phyloP scores from a whole-genome alignment of 2,888 invertebrate genomes.

The Parnassius apollo region DNA sequence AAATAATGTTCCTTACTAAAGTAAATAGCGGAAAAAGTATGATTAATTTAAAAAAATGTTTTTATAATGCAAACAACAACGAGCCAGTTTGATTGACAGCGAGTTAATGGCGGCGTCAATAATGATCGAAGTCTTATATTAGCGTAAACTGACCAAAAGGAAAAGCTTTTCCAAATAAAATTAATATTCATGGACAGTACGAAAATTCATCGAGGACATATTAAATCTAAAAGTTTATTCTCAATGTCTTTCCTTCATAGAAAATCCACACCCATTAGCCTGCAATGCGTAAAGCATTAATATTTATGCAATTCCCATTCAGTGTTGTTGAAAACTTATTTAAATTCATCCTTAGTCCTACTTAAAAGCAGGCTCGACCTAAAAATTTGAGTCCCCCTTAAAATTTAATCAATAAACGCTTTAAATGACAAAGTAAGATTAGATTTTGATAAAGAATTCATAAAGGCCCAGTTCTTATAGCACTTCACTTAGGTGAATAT shows the following conservation, averaged over 20 bases:
- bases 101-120: constrained; percentile 51
- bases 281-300: constrained; percentile 65
- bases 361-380: constrained; percentile 60
- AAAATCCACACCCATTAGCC: constrained; percentile 64
- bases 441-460: constrained; percentile 38
- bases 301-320: constrained; percentile 71
- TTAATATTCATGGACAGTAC: constrained; percentile 46
- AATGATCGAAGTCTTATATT: constrained; percentile 44
- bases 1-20: no score
- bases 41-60: constrained; percentile 29
- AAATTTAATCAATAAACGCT: constrained; percentile 52
- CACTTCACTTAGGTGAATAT: constrained; percentile 25
- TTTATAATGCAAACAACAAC: constrained; percentile 35
- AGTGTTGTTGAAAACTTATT: constrained; percentile 69
- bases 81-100: constrained; percentile 46
- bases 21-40: constrained; percentile 21
- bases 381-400: constrained; percentile 62
- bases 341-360: constrained; percentile 69
- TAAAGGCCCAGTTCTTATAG: constrained; percentile 28
- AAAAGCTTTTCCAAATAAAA: constrained; percentile 29
- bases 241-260: constrained; percentile 43
- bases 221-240: constrained; percentile 36
- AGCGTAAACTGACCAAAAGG: constrained; percentile 36
- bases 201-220: constrained; percentile 37
- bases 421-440: constrained; percentile 35